Evolutionary conservation across 2,888 invertebrate species (phyloP), one percentile per base, ranked within the genome.

Genomic region (Volucella inflata): DNA sequence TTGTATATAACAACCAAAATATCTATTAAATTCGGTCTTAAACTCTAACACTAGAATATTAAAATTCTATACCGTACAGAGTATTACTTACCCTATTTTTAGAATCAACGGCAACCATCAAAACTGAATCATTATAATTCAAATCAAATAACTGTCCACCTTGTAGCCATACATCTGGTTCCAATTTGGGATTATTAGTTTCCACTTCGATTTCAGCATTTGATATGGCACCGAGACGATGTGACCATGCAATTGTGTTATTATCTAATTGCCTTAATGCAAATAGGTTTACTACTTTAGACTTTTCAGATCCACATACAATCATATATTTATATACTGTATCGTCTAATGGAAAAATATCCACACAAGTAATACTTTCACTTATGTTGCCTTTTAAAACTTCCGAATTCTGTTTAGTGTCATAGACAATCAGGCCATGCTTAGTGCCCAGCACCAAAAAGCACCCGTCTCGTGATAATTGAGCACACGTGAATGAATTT

Each of bases 371-470:
- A 64, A 91, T 91, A n/a, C 87, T 88, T 50, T 89, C 88, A 70
- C 91, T 92, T 16, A 92, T 89, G 87, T 91, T 92, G 50, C 91
- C 90, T 11, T 90, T 89, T n/a, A 91, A 74, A 2, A 91, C 88
- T 60, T 89, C 88, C 1, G 87, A 74, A 2, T 88, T 88, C 2
- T 80, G 85, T 1, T 79, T 75, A 0, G 90, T 82, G 74, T 92
- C 90, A 40, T 90, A 90, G 0, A 92, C 89, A 11, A 90, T 88
- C 0, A 92, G 81, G 6, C 92, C 92, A 30, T 88, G 88, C n/a
- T 88, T 88, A 12, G 92, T 91, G 16, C 92, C 92, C 70, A 92
- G 87, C 16, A 92, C 88, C 10, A 92, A 81, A 80, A 90, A 92
- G 53, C 88, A 87, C 0, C 88, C 88, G 62, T 91, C 90, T 2